Evolutionary conservation across 1,140 invertebrate species (phyloP).

Genomic region (Kradibia gibbosae): DNA sequence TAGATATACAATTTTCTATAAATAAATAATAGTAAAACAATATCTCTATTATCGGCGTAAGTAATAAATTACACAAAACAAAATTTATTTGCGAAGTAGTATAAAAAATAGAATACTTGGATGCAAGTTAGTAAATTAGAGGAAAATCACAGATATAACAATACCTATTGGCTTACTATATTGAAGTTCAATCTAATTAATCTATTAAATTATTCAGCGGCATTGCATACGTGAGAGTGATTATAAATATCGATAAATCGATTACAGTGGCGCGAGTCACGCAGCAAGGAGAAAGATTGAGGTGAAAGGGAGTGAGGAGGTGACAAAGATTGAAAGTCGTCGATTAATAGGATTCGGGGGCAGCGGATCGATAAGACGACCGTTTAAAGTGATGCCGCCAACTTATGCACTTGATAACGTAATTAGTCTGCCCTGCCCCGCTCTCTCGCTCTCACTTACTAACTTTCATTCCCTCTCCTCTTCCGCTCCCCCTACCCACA

Average conservation of each 20-base stretch:
- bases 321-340: constrained; percentile 1
- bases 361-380: constrained; percentile 33
- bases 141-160: background rate
- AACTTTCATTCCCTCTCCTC: background rate
- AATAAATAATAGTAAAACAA: too few species aligned
- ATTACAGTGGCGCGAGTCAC: constrained; percentile 14
- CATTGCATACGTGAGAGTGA: background rate
- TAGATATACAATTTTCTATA: too few species aligned
- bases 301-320: background rate
- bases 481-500: background rate
- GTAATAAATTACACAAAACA: too few species aligned
- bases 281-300: background rate
- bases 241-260: constrained; percentile 48
- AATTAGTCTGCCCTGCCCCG: constrained; percentile 15
- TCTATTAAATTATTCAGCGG: constrained; percentile 58
- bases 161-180: background rate
- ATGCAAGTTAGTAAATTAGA: background rate
- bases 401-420: constrained; percentile 41
- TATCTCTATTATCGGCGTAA: too few species aligned
- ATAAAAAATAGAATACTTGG: too few species aligned
- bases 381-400: constrained; percentile 24
- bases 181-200: constrained; percentile 59
- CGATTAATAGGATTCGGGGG: constrained; percentile 31
- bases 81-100: too few species aligned
- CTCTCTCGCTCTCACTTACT: background rate